Percentiles rank a stretch among this genome's conserved stretches.
Evolutionary conservation across 2,113 vertebrate genomes (phyloP).

Genomic region (Boleophthalmus pectinirostris): DNA sequence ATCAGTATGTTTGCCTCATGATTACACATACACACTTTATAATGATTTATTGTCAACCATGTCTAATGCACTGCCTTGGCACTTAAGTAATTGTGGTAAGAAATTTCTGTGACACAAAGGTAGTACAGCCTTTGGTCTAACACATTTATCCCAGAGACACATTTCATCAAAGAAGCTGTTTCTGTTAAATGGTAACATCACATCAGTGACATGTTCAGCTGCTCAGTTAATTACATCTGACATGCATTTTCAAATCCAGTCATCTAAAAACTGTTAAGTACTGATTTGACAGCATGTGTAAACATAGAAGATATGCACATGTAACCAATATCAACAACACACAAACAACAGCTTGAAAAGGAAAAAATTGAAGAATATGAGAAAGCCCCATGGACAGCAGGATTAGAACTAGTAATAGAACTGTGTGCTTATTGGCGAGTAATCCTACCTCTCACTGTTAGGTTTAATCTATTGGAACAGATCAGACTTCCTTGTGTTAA

Average conservation of each 20-base stretch:
- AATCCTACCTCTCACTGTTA: too few species aligned
- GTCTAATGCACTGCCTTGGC: conserved; percentile 78
- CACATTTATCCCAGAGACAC: background rate
- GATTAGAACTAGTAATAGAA: too few species aligned
- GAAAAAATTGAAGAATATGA: too few species aligned
- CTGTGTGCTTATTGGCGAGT: too few species aligned
- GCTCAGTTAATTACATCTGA: background rate
- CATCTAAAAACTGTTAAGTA: too few species aligned
- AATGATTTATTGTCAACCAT: conserved; percentile 76
- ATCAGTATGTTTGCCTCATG: conserved; percentile 14
- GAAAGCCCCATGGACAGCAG: too few species aligned
- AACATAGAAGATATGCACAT: too few species aligned
- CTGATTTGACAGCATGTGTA: too few species aligned
- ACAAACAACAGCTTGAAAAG: too few species aligned
- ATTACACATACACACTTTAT: conserved; percentile 27
- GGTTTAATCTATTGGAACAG: too few species aligned
- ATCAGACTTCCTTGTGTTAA: too few species aligned
- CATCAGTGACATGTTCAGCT: conserved; percentile 17
- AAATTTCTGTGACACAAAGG: conserved; percentile 50
- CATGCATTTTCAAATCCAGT: background rate
- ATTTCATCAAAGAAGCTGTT: conserved; percentile 18
- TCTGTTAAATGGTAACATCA: conserved; percentile 26
- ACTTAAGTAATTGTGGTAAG: conserved; percentile 78
- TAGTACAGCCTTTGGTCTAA: background rate
- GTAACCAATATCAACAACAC: too few species aligned